Evolutionary conservation across 2,797 vertebrate species (phyloP), one percentile per base, ranked within the genome.

Genomic region (Tokudaia tokunoshimensis): DNA sequence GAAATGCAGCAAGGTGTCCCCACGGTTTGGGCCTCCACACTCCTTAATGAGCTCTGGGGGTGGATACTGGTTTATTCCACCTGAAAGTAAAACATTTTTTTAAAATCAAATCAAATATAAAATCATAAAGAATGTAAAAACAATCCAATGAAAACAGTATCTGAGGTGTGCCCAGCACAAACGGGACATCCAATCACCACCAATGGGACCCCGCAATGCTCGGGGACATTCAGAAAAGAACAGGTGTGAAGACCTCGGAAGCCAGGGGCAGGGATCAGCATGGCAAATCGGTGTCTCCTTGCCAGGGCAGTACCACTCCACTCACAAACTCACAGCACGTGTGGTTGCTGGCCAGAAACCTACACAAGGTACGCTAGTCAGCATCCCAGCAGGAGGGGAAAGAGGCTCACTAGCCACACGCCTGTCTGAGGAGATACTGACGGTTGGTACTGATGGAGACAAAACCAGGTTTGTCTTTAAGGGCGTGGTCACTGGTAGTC

Each of bases 61-160:
- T 95, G 99, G 99, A 91, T 99, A 99, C 3, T 81, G 50, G 95
- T 99, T 99, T 4, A 98, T 87, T 87, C 98, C 98, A 95, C 97
- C 99, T 99, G 98, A 96, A 98, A 80, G 72, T 14, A 76, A 63
- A 78, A 63, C 41, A 47, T 61, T 47, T 7, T 6, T 85, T n/a
- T 20, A 31, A 90, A 87, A 55, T 90, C 15, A 80, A 93, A 94
- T n/a, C 22, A 79, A 72, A 94, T 34, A 79, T 70, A 95, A 55
- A 86, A 80, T 86, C 47, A 57, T 41, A 80, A 12, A n/a, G 79
- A 92, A 72, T 22, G 47, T 92, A 31, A 94, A 93, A 95, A 52
- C 65, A 70, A 95, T 59, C n/a, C 29, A 57, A 26, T 4, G 9
- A 3, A 61, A 75, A 50, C 13, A 29, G 14, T 8, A 14, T 88